phyloP scores from a whole-genome alignment of 2,113 vertebrate genomes.

The Coracopsis vasa region DNA sequence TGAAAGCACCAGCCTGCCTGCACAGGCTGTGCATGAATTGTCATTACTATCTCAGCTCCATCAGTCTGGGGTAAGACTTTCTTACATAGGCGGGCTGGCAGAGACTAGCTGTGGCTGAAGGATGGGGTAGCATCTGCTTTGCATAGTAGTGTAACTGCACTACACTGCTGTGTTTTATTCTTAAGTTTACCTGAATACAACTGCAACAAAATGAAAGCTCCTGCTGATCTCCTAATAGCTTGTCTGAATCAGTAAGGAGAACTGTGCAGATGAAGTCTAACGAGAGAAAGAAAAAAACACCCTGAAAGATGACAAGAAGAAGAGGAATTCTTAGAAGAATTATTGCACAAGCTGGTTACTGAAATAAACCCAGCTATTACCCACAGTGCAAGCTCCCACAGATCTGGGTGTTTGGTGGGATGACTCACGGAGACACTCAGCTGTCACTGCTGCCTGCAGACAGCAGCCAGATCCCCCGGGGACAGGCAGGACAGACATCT shows the following conservation, averaged over 20 bases:
- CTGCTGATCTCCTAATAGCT: not conserved
- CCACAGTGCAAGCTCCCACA: not conserved
- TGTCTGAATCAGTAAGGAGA: not conserved
- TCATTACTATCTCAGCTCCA: not conserved
- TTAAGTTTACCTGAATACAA: not conserved
- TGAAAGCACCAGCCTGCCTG: not conserved
- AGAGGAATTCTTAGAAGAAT: not conserved
- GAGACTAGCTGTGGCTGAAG: not conserved
- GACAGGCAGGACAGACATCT: rapidly evolving
- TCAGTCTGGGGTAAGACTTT: not conserved
- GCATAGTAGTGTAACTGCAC: not conserved
- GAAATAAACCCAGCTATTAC: not conserved
- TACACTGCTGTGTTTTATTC: not conserved
- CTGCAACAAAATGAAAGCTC: not conserved
- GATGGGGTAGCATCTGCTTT: not conserved
- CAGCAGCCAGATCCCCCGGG: not conserved
- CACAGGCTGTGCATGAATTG: not conserved
- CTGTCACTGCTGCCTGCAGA: not conserved
- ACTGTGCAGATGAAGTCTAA: not conserved
- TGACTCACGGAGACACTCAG: not conserved
- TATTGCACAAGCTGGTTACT: not conserved
- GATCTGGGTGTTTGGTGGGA: not conserved
- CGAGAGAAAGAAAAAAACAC: not conserved
- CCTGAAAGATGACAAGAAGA: not conserved
- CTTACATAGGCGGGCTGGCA: not conserved